These are phyloP conservation scores for Sebastes melanostomus DNA, from an alignment of 2,797 vertebrate genomes.

Conservation along the genomic window DNA sequence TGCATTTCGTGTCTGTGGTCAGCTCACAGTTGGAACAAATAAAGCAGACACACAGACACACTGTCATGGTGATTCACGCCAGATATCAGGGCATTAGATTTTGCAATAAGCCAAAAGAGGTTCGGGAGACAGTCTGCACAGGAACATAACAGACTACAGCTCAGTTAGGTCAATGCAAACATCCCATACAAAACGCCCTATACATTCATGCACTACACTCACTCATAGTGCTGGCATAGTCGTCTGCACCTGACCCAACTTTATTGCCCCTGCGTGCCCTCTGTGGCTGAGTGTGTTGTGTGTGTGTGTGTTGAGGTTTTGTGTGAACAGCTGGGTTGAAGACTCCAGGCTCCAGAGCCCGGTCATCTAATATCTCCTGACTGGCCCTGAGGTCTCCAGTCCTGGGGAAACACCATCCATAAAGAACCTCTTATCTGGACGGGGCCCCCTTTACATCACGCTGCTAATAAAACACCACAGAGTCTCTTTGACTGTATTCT, in stretches of 20 bases:
- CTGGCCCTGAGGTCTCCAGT: constrained; percentile 67
- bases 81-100: constrained; percentile 38
- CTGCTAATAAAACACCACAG: constrained; percentile 70
- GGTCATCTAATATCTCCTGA: constrained; percentile 75
- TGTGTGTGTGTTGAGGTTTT: constrained; percentile 69
- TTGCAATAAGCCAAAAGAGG: constrained; percentile 18
- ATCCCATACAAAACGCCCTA: constrained; percentile 42
- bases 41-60: constrained; percentile 43
- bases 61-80: constrained; percentile 17
- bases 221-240: constrained; percentile 59
- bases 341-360: constrained; percentile 59
- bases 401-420: constrained; percentile 68
- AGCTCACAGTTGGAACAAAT: constrained; percentile 29
- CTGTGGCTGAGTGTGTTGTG: constrained; percentile 48
- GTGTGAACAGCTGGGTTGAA: constrained; percentile 82
- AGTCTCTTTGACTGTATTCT: constrained; percentile 64
- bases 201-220: constrained; percentile 13
- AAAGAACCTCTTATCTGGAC: constrained; percentile 74
- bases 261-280: constrained; percentile 74
- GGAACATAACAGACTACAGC: constrained; percentile 14
- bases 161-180: constrained; percentile 56
- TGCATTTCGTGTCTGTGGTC: constrained; percentile 56
- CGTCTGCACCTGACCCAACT: constrained; percentile 75
- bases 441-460: constrained; percentile 66
- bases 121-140: constrained; percentile 13